Evolutionary conservation across 2,888 invertebrate species (phyloP), one percentile per base, ranked within the genome.

Genomic region (Malthinus flaveolus): DNA sequence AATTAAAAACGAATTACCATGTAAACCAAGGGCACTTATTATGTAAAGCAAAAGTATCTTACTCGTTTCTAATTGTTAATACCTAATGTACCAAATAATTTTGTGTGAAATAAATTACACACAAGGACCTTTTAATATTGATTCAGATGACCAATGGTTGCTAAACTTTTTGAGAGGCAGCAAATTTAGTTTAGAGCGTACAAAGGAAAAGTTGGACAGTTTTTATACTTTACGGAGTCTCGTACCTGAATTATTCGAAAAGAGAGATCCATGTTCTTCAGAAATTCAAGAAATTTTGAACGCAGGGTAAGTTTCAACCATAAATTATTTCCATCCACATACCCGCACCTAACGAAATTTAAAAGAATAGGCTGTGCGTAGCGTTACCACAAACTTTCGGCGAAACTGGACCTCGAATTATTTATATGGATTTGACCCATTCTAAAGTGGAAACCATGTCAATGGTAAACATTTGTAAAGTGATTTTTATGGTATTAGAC

Each of bases 171-270:
- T 84, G 12, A 78, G 84, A 5, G 83, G 83, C 44, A 80, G 80
- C 63, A 84, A 84, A 73, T 83, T 81, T 70, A 82, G 83, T 52
- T 67, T 83, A 36, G 83, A 83, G 66, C 77, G 80, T 61, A 79
- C 80, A 42, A 84, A 84, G 70, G 78, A 81, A 63, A 84, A 84
- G 65, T 64, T 84, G 32, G 84, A 84, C 60, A 81, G 82, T 76
- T 86, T 81, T 68, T 85, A 85, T 68, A 84, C 84, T 8, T 71
- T 82, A 69, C 82, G 83, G 61, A 79, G 80, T 1, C 76, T 83
- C 32, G 79, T 84, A 1, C 85, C 87, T 1, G 86, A 86, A 65
- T 78, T 85, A 61, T 83, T 84, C 65, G 77, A 78, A 6, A 70
- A 80, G 58, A 76, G 82, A 66, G 82, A 84, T 71, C 82, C 83